Base-by-base conservation (phyloP, 2,113 vertebrate species). In the Alligator sinensis region DNA sequence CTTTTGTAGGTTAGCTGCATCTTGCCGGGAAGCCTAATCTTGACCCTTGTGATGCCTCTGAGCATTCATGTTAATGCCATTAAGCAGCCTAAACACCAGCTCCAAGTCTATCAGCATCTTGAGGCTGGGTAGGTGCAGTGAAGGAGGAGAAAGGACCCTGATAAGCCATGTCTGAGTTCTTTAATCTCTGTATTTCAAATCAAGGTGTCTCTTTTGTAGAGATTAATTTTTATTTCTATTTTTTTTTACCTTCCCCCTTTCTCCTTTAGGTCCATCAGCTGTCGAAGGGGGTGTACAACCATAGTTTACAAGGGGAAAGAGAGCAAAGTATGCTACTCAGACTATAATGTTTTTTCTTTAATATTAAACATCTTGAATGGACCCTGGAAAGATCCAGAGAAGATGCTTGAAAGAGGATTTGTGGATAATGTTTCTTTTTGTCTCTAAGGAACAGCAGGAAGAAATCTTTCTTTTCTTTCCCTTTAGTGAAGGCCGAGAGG, bases 111-210 rank as follows among this genome's bases (percentile, higher is more conserved):
- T 91, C 93, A 81, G 90, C 28, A 30, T 86, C 90, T 78, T 1
- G 72, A 22, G 2, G 68, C 8, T 24, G 58, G 76, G 82, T 58
- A 14, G 74, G 61, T 75, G n/a, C 5, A 19, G 85, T 82, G 66
- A 55, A 4, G 80, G 91, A 85, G 80, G 86, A 24, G 22, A 89
- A 80, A 4, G 54, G 75, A 88, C 72, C 83, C 87, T 11, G 68
- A 87, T 84, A 55, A 86, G 82, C 82, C 82, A 81, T 79, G 75
- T 82, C 63, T 6, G 17, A 80, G 78, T 55, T 81, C 34, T 68
- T 90, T 97, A 83, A 96, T 95, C 96, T 87, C 84, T 80, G 3
- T 11, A 66, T 38, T 58, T 86, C 91, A 84, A 77, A 94, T 95
- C 94, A 94, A 95, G 92, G 64, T 55, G 75, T 62, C 81, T 87